Percentiles rank a stretch among this genome's conserved stretches.
Conservation (phyloP, 2,797 vertebrate genomes). For the Enteromius treurensis region DNA sequence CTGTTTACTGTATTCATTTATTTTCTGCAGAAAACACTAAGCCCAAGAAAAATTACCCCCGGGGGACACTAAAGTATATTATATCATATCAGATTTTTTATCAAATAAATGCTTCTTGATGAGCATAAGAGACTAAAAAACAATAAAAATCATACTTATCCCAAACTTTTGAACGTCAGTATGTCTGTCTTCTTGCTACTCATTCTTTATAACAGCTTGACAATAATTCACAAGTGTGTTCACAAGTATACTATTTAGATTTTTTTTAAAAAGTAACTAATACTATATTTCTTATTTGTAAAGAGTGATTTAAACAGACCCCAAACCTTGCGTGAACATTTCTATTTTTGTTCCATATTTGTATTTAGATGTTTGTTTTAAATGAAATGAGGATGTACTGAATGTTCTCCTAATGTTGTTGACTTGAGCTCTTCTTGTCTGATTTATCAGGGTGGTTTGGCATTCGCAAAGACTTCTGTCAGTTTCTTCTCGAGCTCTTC, state of each 20-base stretch:
- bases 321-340: background rate
- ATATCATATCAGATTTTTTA: background rate
- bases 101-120: background rate
- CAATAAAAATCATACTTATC: background rate
- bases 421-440: background rate
- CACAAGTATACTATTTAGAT: no score
- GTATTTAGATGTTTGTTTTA: background rate
- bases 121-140: background rate
- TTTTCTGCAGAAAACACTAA: no score
- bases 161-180: background rate
- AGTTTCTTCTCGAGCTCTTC: slow-evolving; percentile 96
- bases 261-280: no score
- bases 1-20: background rate
- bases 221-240: no score
- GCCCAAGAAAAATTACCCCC: no score
- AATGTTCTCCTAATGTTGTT: background rate
- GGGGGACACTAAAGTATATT: no score
- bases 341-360: no score
- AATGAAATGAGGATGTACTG: background rate
- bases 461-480: slow-evolving; percentile 98
- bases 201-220: no score
- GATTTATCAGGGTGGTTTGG: slow-evolving; percentile 92
- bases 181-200: background rate
- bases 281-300: no score
- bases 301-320: background rate